Base-by-base conservation (phyloP, 2,113 vertebrate genomes). In the Narcine bancroftii region DNA sequence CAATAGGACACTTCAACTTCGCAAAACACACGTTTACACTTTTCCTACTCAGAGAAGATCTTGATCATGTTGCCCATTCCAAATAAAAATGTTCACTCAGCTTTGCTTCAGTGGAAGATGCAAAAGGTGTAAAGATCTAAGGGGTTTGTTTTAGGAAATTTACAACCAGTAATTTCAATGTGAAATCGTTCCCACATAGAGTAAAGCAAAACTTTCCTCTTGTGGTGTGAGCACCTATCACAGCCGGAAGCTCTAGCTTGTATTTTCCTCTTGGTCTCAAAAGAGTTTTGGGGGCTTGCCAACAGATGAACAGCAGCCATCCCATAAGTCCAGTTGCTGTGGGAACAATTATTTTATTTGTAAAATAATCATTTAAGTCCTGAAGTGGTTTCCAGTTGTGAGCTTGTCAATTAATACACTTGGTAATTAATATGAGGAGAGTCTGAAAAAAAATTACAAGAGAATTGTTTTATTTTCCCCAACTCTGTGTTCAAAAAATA, bases 261-360 rank as follows among this genome's bases (percentile, higher is more conserved):
- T 47, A 69, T 69, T 91, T 89, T 77, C n/a, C 72, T 36, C 56
- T 47, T 91, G 45, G 66, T 69, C 45, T 91, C 47, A 53, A 87
- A 87, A 87, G 53, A 60, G 53, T 87, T 87, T 60, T 87, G 81
- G 56, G 19, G 33, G 81, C n/a, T 60, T 69, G 89, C 60, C 63
- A 91, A 39, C 89, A 91, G 89, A 91, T 47, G 66, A 91, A 47
- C 66, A 69, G 63, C 65, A 69, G 42, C 63, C 65, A 91, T 69
- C 63, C 45, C 66, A 42, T 69, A 91, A 91, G 42, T 91, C 71
- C 39, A 26, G 63, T 91, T 69, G 89, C 63, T 91, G 29, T 47
- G 66, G 89, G 63, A 91, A 69, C 89, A 69, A 91, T 91, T 65
- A 91, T 91, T 71, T 91, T 91, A 66, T 91, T 91, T 91, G 66